Evolutionary conservation across 2,888 invertebrate species (phyloP), one percentile per base, ranked within the genome.

Genomic region (Neria commutata): DNA sequence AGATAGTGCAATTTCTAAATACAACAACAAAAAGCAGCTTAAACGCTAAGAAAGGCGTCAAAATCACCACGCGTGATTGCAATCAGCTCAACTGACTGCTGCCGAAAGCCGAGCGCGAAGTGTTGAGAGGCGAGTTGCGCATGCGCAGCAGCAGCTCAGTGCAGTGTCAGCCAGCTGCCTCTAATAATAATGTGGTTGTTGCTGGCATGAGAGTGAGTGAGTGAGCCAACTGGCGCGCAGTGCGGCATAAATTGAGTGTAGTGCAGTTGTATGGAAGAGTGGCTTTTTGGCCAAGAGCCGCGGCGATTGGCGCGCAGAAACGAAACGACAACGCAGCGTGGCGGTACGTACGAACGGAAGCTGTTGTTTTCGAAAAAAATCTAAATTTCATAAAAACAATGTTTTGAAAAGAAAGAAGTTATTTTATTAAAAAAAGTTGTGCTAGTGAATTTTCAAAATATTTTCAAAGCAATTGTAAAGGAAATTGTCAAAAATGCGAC

Each of bases 241-340:
- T n/a, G 25, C 33, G 26, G 42, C 8, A 10, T 42, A 33, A 67
- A 64, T 55, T 63, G 34, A 66, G 64, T 65, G 66, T 68, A 23
- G 23, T 67, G 66, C 65, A 68, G 65, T 65, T 67, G 67, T 65
- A 66, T 62, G n/a, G n/a, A 64, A 68, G 65, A 65, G 65, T 62
- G 56, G 66, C 60, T 65, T 65, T 67, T 66, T 68, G 55, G 24
- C 42, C 33, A 56, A 24, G 34, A 46, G 46, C 50, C 37, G 24
- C 25, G 14, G 24, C n/a, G 23, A 19, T 46, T 19, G 19, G 63
- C 66, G 68, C 66, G 69, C 76, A 76, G 76, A 76, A 72, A 68
- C 67, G 67, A 71, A 72, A 66, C 71, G 73, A 74, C 74, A 67
- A 69, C 70, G 69, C 67, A 71, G 66, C 75, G 67, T 67, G 69